Percentiles rank a stretch among this genome's conserved stretches.
Conservation (phyloP, 2,113 vertebrate species). For the Etheostoma spectabile region DNA sequence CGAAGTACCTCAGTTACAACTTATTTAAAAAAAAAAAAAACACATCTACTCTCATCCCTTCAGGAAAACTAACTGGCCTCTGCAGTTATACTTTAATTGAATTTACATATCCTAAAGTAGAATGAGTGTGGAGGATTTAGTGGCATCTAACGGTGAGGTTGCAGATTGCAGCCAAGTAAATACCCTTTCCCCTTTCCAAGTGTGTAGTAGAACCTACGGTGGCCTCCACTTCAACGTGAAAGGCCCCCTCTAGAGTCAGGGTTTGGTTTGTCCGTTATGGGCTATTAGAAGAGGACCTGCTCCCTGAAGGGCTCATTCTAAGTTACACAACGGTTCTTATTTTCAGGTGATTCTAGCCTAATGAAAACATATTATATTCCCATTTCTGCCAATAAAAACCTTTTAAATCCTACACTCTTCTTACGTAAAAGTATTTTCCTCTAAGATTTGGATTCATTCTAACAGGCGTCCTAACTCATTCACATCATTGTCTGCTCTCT, state of each 20-base stretch:
- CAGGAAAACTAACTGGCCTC: slow-evolving; percentile 3
- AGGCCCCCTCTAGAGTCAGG: too few relatives aligned
- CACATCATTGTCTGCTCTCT: slow-evolving; percentile 35
- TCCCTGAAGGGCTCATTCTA: too few relatives aligned
- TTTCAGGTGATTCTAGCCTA: too few relatives aligned
- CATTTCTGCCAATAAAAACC: too few relatives aligned
- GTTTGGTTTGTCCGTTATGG: too few relatives aligned
- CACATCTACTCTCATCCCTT: background rate
- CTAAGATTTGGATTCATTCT: slow-evolving; percentile 20
- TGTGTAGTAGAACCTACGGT: too few relatives aligned
- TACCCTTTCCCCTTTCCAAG: background rate
- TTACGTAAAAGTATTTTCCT: slow-evolving; percentile 46
- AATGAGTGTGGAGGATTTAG: background rate
- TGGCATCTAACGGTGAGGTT: background rate
- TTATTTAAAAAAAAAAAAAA: slow-evolving; percentile 20
- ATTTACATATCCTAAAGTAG: slow-evolving; percentile 43
- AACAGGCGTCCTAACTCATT: slow-evolving; percentile 22
- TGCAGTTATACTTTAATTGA: slow-evolving; percentile 10
- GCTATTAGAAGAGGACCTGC: too few relatives aligned
- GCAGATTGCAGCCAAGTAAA: background rate
- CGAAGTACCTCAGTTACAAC: slow-evolving; percentile 24
- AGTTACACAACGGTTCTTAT: too few relatives aligned
- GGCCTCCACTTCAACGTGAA: too few relatives aligned
- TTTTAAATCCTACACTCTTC: background rate
- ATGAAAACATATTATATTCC: too few relatives aligned